Evolutionary conservation across 2,797 vertebrate genomes (phyloP).

Genomic region (Cynodonichthys magdalenae): DNA sequence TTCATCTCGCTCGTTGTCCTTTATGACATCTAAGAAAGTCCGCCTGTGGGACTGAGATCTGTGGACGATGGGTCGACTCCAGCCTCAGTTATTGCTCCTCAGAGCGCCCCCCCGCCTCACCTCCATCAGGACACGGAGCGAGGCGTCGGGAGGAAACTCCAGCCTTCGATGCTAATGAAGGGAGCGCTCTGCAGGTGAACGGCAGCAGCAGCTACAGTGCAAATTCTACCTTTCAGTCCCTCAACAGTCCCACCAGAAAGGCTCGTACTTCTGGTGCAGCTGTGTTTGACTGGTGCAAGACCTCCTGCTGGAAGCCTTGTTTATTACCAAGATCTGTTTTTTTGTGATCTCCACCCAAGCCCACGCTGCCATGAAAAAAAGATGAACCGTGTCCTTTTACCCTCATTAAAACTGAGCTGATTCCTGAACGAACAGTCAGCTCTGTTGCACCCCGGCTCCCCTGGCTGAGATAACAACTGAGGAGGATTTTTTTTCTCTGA

Average conservation of each 20-base stretch:
- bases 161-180: slow-evolving; percentile 60
- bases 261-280: slow-evolving; percentile 52
- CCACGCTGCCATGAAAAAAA: slow-evolving; percentile 55
- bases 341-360: slow-evolving; percentile 37
- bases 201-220: slow-evolving; percentile 21
- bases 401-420: slow-evolving; percentile 55
- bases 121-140: slow-evolving; percentile 30
- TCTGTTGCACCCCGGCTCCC: slow-evolving; percentile 21
- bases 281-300: slow-evolving; percentile 39
- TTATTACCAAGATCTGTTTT: slow-evolving; percentile 41
- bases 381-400: slow-evolving; percentile 52
- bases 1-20: slow-evolving; percentile 62
- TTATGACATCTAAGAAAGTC: slow-evolving; percentile 66
- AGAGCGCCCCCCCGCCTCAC: slow-evolving; percentile 45
- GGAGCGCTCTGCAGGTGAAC: slow-evolving; percentile 34
- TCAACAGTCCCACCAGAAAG: slow-evolving; percentile 4
- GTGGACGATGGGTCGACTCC: slow-evolving; percentile 61
- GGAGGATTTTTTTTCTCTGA: slow-evolving; percentile 22
- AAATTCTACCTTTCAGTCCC: slow-evolving; percentile 33
- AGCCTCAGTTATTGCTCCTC: slow-evolving; percentile 70
- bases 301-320: slow-evolving; percentile 53
- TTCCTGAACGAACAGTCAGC: slow-evolving; percentile 35
- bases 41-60: slow-evolving; percentile 55
- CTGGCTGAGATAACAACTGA: slow-evolving; percentile 27
- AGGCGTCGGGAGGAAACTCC: slow-evolving; percentile 39